These are phyloP conservation scores for Caranx melampygus DNA, from an alignment of 2,113 vertebrate genomes.

Conservation along the genomic window DNA sequence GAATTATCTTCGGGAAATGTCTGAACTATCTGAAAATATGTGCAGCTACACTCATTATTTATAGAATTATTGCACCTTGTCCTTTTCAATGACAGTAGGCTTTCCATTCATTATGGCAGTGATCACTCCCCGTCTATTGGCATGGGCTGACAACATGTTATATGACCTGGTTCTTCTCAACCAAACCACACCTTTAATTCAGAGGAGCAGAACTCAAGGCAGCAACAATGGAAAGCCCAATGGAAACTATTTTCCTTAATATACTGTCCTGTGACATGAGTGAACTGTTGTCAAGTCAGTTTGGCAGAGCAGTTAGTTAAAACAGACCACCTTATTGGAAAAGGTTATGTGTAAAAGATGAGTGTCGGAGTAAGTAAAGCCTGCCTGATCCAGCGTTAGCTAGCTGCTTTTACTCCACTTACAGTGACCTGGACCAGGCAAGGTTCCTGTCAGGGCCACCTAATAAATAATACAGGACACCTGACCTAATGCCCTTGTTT, in stretches of 20 bases:
- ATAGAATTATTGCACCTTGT: background rate
- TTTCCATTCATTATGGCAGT: background rate
- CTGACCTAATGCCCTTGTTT: constrained; percentile 38
- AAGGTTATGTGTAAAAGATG: background rate
- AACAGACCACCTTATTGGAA: background rate
- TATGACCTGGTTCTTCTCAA: background rate
- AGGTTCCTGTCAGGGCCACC: constrained; percentile 18
- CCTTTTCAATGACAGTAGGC: background rate
- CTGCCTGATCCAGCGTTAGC: constrained; percentile 5
- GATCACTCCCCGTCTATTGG: background rate
- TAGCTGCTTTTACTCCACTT: constrained; percentile 3
- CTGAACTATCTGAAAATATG: background rate
- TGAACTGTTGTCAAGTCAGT: background rate
- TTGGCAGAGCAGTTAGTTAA: background rate
- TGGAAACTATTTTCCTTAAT: background rate
- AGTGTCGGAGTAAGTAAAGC: background rate
- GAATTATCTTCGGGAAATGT: background rate
- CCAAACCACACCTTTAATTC: background rate
- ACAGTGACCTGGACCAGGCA: constrained; percentile 4
- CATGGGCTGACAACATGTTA: background rate
- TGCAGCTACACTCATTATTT: background rate
- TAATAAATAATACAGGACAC: constrained; percentile 25
- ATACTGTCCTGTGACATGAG: background rate
- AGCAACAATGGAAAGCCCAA: background rate
- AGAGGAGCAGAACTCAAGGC: constrained; percentile 2